A percentile compares a stretch with the other conserved stretches of the same genome.
These are phyloP conservation scores for Eunapius fragilis DNA, from an alignment of 37 sponge, comb jelly and placozoan genomes.

Conservation along the genomic window DNA sequence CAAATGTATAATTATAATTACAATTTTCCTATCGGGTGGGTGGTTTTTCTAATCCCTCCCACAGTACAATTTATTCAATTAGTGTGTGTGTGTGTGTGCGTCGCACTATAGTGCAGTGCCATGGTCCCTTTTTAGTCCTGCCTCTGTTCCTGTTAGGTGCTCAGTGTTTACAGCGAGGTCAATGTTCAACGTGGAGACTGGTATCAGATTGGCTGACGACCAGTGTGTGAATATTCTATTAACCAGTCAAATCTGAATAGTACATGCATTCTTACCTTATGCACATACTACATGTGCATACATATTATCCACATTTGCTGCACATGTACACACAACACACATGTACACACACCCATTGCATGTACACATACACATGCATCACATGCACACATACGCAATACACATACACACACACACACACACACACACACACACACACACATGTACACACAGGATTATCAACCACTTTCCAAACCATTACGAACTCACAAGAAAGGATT, in stretches of 20 bases:
- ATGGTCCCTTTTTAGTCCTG: too few species aligned
- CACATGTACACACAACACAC: too few species aligned
- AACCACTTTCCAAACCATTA: conserved; percentile 97
- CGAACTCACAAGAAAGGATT: conserved; percentile 96
- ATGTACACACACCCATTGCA: too few species aligned
- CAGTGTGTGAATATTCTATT: conserved; percentile 61
- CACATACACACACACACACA: not conserved
- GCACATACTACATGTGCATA: not conserved
- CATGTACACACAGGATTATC: conserved; percentile 55
- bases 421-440: not conserved
- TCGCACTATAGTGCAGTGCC: too few species aligned
- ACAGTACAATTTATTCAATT: too few species aligned
- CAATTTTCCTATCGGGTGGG: too few species aligned
- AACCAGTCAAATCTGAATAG: not conserved
- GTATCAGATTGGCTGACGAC: conserved; percentile 88
- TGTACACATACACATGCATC: too few species aligned
- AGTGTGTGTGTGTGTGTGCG: too few species aligned
- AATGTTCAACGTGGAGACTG: conserved; percentile 91
- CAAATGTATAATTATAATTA: not conserved
- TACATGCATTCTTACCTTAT: not conserved
- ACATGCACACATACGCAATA: too few species aligned
- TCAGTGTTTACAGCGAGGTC: conserved; percentile 83
- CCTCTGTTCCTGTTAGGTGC: too few species aligned
- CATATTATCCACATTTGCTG: not conserved
- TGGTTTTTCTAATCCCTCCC: too few species aligned